A percentile compares a stretch with the other conserved stretches of the same genome.
These are phyloP conservation scores for Asbolus verrucosus DNA, from an alignment of 1,140 invertebrate species.

Conservation along the genomic window DNA sequence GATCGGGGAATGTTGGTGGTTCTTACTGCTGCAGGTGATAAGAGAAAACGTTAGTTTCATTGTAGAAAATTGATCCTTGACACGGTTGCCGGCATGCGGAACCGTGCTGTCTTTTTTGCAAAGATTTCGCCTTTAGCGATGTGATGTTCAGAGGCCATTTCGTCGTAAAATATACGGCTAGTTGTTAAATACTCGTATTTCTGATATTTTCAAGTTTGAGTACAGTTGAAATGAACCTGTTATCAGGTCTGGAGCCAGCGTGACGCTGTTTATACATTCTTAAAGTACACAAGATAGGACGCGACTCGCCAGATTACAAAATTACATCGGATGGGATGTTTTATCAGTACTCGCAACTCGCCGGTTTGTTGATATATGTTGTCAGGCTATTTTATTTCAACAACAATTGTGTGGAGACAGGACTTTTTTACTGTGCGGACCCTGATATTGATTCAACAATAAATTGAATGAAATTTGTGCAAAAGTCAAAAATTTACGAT, in stretches of 20 bases:
- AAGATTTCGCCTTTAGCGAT: slow-evolving; percentile 26
- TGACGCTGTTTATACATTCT: slow-evolving; percentile 43
- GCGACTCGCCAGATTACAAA: slow-evolving; percentile 38
- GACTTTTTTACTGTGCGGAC: background rate
- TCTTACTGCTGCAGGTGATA: slow-evolving; percentile 9
- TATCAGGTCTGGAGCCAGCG: slow-evolving; percentile 43
- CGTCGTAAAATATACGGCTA: slow-evolving; percentile 28
- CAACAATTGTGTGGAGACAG: background rate
- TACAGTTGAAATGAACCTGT: slow-evolving; percentile 41
- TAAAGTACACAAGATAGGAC: slow-evolving; percentile 37
- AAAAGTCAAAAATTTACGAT: no score
- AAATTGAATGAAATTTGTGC: background rate
- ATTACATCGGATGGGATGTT: slow-evolving; percentile 32
- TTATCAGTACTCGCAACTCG: slow-evolving; percentile 25
- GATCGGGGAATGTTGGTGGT: background rate
- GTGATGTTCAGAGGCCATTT: slow-evolving; percentile 37
- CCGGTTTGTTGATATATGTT: slow-evolving; percentile 16
- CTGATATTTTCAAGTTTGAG: slow-evolving; percentile 30
- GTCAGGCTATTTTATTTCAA: slow-evolving; percentile 10
- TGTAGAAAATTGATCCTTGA: slow-evolving; percentile 41
- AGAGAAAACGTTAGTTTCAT: slow-evolving; percentile 20
- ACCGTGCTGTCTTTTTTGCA: slow-evolving; percentile 24
- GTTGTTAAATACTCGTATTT: slow-evolving; percentile 36
- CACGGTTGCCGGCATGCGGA: slow-evolving; percentile 40
- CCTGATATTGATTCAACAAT: background rate